Percentiles rank a stretch among this genome's conserved stretches.
Evolutionary conservation across 2,113 vertebrate species (phyloP).

Genomic region (Potamarius usumacintae): DNA sequence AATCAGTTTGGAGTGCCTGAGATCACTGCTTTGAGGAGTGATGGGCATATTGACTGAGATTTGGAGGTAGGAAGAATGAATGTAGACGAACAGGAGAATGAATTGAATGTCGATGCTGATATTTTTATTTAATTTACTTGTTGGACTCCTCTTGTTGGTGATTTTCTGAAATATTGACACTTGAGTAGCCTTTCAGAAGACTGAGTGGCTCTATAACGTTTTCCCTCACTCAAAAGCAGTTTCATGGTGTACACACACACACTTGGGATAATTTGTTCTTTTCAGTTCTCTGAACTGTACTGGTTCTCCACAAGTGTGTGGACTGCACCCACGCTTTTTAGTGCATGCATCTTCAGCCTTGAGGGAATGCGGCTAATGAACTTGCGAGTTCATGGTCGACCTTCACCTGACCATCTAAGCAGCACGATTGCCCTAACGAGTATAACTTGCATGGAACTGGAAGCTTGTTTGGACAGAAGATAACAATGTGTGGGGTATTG

Average conservation of each 20-base stretch:
- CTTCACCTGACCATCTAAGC: background rate
- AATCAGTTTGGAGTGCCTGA: constrained; percentile 46
- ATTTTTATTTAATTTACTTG: constrained; percentile 8
- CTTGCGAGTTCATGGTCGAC: background rate
- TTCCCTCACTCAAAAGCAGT: background rate
- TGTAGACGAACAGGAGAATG: constrained; percentile 13
- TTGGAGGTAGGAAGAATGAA: background rate
- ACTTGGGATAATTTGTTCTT: background rate
- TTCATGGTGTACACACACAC: background rate
- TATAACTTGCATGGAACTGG: background rate
- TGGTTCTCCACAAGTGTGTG: background rate
- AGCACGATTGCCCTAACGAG: background rate
- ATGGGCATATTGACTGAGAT: constrained; percentile 20
- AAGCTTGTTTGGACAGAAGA: background rate
- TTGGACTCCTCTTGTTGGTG: background rate
- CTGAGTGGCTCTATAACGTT: background rate
- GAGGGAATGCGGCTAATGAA: background rate
- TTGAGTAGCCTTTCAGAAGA: background rate
- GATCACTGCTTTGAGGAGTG: constrained; percentile 21
- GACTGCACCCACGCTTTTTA: background rate
- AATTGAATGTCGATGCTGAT: background rate
- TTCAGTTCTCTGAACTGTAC: background rate
- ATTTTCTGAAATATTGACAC: background rate
- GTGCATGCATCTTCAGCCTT: too few species aligned
- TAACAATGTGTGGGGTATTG: too few species aligned